Evolutionary conservation across 2,888 invertebrate genomes (phyloP), one percentile per base, ranked within the genome.

Genomic region (Cheiracanthium punctorium): DNA sequence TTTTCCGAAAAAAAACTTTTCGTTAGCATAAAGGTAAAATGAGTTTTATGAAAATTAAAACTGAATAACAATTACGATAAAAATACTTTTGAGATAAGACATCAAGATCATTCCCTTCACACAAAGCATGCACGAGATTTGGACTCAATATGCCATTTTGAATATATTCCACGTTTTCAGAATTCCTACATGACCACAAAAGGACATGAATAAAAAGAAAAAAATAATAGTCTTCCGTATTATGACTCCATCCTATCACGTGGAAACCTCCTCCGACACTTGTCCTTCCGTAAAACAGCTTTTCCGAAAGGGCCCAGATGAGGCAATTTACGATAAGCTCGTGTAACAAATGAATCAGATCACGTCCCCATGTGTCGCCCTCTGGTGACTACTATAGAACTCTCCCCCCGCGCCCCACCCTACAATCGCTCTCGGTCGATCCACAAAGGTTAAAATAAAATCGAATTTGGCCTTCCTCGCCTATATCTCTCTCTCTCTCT

Each of bases 391-490:
- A 37, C 30, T 5, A 33, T 7, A 41, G 5, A 1, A 29, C 24
- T 41, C 28, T 30, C 14, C n/a, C 5, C 37, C 37, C 58, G 32
- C 52, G 8, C 64, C 64, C 24, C 69, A 20, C 20, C 33, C 58
- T 28, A 48, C 72, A 72, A 75, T 75, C 58, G 75, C 37, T 75
- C 43, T 41, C 43, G 69, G 74, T 74, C 74, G 81, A 69, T 74
- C 80, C 43, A 41, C 80, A 74, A 43, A 76, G 58, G 69, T 75
- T 75, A 64, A 82, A 76, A 76, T 76, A 82, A 82, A 82, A 82
- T 82, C 82, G 76, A 82, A 82, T 82, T 76, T 71, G 58, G 12
- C 28, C 80, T 24, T 30, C 58, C 28, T 52, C 12, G n/a, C n/a
- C n/a, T n/a, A n/a, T n/a, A n/a, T 48, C 58, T 24, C 58, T 48